These are phyloP conservation scores for Scaptodrosophila lebanonensis DNA, from an alignment of 1,140 invertebrate species.

Conservation along the genomic window DNA sequence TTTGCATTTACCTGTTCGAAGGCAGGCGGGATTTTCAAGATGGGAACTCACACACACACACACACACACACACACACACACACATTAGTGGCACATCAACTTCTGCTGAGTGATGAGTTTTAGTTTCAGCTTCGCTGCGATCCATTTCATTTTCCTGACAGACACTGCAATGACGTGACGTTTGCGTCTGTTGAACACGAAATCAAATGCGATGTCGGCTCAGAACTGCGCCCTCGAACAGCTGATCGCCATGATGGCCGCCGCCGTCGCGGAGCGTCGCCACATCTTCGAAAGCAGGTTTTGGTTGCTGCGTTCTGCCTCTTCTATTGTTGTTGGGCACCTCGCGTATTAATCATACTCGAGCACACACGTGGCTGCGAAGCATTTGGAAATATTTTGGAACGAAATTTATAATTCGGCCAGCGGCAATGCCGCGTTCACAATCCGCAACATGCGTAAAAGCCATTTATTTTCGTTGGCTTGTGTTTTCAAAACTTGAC, in stretches of 20 bases:
- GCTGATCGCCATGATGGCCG: slow-evolving; percentile 67
- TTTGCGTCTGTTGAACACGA: slow-evolving; percentile 22
- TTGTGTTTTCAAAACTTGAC: slow-evolving; percentile 43
- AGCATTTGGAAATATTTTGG: slow-evolving; percentile 40
- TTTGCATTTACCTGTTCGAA: slow-evolving; percentile 9
- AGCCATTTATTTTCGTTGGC: slow-evolving; percentile 59
- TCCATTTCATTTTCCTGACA: slow-evolving; percentile 45
- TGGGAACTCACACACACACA: slow-evolving; percentile 35
- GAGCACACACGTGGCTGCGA: slow-evolving; percentile 24
- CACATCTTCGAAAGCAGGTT: slow-evolving; percentile 72
- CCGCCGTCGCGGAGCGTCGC: too few species aligned
- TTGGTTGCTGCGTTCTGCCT: slow-evolving; percentile 27
- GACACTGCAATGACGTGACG: slow-evolving; percentile 50
- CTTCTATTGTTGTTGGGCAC: too few species aligned
- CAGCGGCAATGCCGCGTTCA: slow-evolving; percentile 24
- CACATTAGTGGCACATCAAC: too few species aligned
- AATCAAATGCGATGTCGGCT: too few species aligned
- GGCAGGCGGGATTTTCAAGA: slow-evolving; percentile 54
- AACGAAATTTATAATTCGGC: slow-evolving; percentile 49
- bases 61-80: slow-evolving; percentile 9
- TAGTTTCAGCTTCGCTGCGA: slow-evolving; percentile 10
- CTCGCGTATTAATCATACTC: slow-evolving; percentile 52
- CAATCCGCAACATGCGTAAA: slow-evolving; percentile 62
- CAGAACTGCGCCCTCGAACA: slow-evolving; percentile 31
- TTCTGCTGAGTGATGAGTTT: slow-evolving; percentile 13